phyloP scores from a whole-genome alignment of 2,113 vertebrate species.

The Actinemys pallida region DNA sequence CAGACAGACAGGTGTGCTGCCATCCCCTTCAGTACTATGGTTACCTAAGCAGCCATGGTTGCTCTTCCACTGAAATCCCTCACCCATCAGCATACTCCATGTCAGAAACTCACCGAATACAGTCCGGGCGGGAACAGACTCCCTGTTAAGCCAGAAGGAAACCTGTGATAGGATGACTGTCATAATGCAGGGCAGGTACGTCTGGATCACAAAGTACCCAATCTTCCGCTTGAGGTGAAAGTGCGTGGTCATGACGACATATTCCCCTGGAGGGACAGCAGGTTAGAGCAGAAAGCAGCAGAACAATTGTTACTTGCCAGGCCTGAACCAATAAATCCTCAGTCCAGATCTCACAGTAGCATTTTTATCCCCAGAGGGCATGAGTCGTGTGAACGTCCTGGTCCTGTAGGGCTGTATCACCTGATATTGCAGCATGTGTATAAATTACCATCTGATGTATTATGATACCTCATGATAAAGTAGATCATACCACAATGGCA shows the following conservation, averaged over 20 bases:
- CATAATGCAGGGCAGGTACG: conserved; percentile 99
- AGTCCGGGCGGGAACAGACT: conserved; percentile 95
- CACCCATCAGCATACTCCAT: not conserved
- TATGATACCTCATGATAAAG: not conserved
- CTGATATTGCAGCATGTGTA: fast-evolving
- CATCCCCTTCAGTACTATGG: not conserved
- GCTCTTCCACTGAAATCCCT: not conserved
- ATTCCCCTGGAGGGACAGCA: conserved; percentile 87
- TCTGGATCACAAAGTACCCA: conserved; percentile 99
- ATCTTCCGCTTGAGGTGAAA: conserved; percentile 99
- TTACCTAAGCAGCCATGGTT: not conserved
- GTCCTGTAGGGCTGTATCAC: not conserved
- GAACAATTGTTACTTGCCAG: not conserved
- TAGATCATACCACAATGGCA: fast-evolving
- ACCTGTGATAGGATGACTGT: conserved; percentile 99
- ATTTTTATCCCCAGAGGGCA: not conserved
- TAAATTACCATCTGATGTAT: not conserved
- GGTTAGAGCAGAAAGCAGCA: conserved; percentile 17
- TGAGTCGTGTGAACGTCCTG: not conserved
- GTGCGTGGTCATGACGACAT: conserved; percentile 98
- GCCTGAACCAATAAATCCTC: not conserved
- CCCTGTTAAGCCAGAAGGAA: conserved; percentile 99
- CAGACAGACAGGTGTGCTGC: not conserved
- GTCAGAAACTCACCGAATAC: conserved; percentile 93
- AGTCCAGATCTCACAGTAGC: not conserved